Conservation (phyloP, 1,140 invertebrate species). For the Aleiodes sp. region DNA sequence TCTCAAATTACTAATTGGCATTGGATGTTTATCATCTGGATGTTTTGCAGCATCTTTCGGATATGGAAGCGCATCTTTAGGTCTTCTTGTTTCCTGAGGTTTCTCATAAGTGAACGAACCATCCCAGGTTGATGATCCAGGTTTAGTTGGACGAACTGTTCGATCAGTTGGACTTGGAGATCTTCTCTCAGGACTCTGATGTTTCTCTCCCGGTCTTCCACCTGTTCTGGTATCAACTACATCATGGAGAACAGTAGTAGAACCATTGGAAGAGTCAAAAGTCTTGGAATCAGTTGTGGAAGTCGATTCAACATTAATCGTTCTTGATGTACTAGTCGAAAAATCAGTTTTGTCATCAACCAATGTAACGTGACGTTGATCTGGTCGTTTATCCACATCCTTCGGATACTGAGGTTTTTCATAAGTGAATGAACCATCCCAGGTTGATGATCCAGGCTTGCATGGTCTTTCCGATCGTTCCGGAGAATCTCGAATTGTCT, state of each 20-base stretch:
- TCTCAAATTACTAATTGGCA: not conserved
- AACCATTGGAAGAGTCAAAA: conserved; percentile 22
- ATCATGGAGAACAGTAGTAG: conserved; percentile 29
- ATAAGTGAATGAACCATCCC: conserved; percentile 38
- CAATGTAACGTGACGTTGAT: not conserved
- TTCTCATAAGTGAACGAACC: conserved; percentile 34
- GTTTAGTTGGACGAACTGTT: conserved; percentile 12
- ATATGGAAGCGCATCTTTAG: not conserved
- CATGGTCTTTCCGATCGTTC: not conserved
- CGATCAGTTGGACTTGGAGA: not conserved
- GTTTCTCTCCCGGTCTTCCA: not conserved
- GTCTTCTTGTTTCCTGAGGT: conserved; percentile 18
- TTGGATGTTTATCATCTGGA: conserved; percentile 15
- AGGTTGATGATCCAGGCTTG: conserved; percentile 35
- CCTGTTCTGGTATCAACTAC: not conserved
- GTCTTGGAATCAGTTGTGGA: conserved; percentile 22
- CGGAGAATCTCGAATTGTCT: not conserved
- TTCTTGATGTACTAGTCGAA: not conserved
- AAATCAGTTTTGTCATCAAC: not conserved
- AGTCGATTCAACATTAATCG: conserved; percentile 7
- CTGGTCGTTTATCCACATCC: conserved; percentile 13
- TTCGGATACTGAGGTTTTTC: conserved; percentile 23
- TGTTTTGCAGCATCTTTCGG: conserved; percentile 11
- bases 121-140: conserved; percentile 39
- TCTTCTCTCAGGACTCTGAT: conserved; percentile 4